Percentiles rank a stretch among this genome's conserved stretches.
These are phyloP conservation scores for Sapayoa aenigma DNA, from an alignment of 2,113 vertebrate species.

Conservation along the genomic window DNA sequence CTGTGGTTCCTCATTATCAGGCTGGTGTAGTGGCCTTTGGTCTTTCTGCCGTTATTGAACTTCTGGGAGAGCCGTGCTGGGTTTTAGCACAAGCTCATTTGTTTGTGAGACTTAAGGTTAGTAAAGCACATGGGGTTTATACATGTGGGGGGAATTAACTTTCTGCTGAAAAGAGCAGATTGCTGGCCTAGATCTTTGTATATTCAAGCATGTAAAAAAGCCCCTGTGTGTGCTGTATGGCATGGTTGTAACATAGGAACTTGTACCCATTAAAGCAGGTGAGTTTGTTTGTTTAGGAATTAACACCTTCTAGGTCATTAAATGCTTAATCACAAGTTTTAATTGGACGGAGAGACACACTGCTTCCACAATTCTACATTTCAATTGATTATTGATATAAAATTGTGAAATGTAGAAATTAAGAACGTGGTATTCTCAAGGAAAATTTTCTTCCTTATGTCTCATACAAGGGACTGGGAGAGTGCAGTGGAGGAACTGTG, in stretches of 20 bases:
- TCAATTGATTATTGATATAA: not conserved
- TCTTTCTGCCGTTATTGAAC: constrained; percentile 87
- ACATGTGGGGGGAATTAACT: rapidly evolving
- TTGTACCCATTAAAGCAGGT: not conserved
- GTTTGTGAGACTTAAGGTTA: constrained; percentile 90
- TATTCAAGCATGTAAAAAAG: not conserved
- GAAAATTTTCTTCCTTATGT: not conserved
- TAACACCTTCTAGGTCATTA: not conserved
- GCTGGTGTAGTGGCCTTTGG: constrained; percentile 87
- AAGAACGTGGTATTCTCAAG: not conserved
- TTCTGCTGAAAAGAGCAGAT: not conserved
- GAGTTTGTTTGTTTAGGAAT: not conserved
- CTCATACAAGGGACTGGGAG: not conserved
- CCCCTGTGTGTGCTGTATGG: not conserved
- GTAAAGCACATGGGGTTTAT: not conserved
- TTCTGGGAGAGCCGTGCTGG: constrained; percentile 92
- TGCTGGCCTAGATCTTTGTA: not conserved
- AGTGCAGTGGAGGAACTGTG: not conserved
- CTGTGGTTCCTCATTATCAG: constrained; percentile 83
- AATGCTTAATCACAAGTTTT: not conserved
- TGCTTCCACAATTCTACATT: not conserved
- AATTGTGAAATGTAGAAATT: not conserved
- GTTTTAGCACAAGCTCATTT: constrained; percentile 93
- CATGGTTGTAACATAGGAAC: not conserved
- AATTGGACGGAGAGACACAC: not conserved